These are phyloP conservation scores for Melolontha melolontha DNA, from an alignment of 2,888 invertebrate species.

Conservation along the genomic window DNA sequence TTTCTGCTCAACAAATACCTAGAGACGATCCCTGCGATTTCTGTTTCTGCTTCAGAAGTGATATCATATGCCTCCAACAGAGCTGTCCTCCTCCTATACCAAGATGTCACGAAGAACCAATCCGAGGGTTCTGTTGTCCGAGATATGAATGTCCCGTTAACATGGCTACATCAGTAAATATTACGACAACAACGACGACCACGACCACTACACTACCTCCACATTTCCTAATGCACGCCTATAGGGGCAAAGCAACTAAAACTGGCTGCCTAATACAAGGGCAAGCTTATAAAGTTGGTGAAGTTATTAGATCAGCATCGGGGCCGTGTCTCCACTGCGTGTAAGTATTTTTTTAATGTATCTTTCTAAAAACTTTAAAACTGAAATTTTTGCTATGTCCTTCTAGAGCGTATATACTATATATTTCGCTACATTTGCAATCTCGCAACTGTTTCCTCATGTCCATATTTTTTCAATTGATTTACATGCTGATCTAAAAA, in stretches of 20 bases:
- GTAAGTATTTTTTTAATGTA: slow-evolving; percentile 72
- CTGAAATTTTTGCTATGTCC: too few species aligned
- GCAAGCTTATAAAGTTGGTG: slow-evolving; percentile 86
- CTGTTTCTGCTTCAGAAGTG: slow-evolving; percentile 97
- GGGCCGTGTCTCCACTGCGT: slow-evolving; percentile 95
- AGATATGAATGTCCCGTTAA: slow-evolving; percentile 93
- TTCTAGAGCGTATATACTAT: too few species aligned
- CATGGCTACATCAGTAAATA: slow-evolving; percentile 84
- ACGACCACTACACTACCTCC: slow-evolving; percentile 88
- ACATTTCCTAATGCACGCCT: slow-evolving; percentile 83
- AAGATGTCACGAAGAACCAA: slow-evolving; percentile 92
- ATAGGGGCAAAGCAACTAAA: slow-evolving; percentile 79
- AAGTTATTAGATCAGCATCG: slow-evolving; percentile 85
- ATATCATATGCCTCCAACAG: slow-evolving; percentile 94
- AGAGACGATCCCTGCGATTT: slow-evolving; percentile 95
- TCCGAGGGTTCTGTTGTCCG: slow-evolving; percentile 94
- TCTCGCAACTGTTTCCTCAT: too few species aligned
- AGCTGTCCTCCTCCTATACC: slow-evolving; percentile 95
- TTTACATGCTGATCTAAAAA: too few species aligned
- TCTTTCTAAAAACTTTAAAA: too few species aligned
- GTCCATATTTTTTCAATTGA: too few species aligned
- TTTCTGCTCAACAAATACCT: slow-evolving; percentile 95
- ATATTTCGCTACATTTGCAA: too few species aligned
- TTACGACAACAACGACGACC: slow-evolving; percentile 89
- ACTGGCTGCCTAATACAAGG: slow-evolving; percentile 90